Percentiles rank a stretch among this genome's conserved stretches.
Evolutionary conservation across 2,113 vertebrate genomes (phyloP).

Genomic region (Amphilophus citrinellus): DNA sequence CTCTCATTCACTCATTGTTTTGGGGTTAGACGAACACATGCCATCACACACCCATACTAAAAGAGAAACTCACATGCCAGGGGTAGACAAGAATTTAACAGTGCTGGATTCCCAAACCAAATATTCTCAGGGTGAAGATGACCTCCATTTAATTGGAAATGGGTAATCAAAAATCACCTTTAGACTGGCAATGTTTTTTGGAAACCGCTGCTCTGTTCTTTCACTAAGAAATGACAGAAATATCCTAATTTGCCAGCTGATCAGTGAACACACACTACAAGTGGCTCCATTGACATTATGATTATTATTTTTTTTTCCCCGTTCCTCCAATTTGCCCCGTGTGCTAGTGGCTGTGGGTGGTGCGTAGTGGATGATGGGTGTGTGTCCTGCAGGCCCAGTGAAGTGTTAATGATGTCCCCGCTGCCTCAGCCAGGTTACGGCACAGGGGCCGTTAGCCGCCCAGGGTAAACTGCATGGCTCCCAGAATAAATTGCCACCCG

Average conservation of each 20-base stretch:
- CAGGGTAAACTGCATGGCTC: conserved; percentile 75
- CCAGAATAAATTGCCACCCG: conserved; percentile 82
- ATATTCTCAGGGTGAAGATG: not conserved
- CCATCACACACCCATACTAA: conserved; percentile 20
- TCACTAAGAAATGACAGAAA: conserved; percentile 9
- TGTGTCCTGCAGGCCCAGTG: conserved; percentile 78
- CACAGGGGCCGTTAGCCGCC: conserved; percentile 77
- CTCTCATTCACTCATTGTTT: conserved; percentile 53
- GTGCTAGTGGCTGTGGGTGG: conserved; percentile 61
- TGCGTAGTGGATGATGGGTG: conserved; percentile 63
- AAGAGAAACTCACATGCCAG: conserved; percentile 3
- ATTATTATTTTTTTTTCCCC: conserved; percentile 66
- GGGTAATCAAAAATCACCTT: conserved; percentile 1
- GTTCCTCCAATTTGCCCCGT: conserved; percentile 56
- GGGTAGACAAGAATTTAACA: not conserved
- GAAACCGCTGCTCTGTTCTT: not conserved
- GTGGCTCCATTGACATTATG: conserved; percentile 54
- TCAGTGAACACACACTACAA: conserved; percentile 52
- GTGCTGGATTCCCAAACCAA: not conserved
- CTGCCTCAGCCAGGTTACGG: conserved; percentile 79
- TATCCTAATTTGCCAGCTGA: conserved; percentile 43
- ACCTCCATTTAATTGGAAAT: conserved; percentile 17
- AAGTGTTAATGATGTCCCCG: conserved; percentile 81
- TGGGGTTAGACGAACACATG: conserved; percentile 48
- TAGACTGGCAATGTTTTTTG: not conserved